These are phyloP conservation scores for Plotosus lineatus DNA, from an alignment of 2,113 vertebrate genomes.

Conservation along the genomic window DNA sequence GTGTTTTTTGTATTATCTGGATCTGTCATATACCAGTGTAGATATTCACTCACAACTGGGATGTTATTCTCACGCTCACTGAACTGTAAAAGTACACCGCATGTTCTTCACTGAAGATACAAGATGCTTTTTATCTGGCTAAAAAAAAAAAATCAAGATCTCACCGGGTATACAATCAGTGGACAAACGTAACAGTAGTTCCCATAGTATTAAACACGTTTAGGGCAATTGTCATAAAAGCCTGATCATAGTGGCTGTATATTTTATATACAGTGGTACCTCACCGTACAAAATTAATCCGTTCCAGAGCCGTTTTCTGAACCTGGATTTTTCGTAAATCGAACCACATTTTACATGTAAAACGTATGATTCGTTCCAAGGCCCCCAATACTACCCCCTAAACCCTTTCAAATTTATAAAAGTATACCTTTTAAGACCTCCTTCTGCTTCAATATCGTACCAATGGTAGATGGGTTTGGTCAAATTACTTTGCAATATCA, in stretches of 20 bases:
- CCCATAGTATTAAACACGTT: neutral
- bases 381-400: no score
- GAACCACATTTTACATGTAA: no score
- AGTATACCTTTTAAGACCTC: no score
- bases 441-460: no score
- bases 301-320: no score
- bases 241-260: neutral
- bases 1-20: neutral
- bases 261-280: no score
- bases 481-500: no score
- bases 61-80: neutral
- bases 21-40: slow-evolving; percentile 2
- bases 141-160: neutral
- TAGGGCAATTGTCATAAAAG: neutral
- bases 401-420: no score
- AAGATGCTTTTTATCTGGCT: neutral
- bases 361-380: no score
- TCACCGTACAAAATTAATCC: no score
- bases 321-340: no score
- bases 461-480: no score
- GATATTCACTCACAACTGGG: slow-evolving; percentile 7
- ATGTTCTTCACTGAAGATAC: neutral
- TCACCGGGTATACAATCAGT: neutral
- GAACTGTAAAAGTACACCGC: slow-evolving; percentile 15
- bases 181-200: slow-evolving; percentile 8